Conservation (phyloP, 2,797 vertebrate genomes). For the Catostomus latipinnis region DNA sequence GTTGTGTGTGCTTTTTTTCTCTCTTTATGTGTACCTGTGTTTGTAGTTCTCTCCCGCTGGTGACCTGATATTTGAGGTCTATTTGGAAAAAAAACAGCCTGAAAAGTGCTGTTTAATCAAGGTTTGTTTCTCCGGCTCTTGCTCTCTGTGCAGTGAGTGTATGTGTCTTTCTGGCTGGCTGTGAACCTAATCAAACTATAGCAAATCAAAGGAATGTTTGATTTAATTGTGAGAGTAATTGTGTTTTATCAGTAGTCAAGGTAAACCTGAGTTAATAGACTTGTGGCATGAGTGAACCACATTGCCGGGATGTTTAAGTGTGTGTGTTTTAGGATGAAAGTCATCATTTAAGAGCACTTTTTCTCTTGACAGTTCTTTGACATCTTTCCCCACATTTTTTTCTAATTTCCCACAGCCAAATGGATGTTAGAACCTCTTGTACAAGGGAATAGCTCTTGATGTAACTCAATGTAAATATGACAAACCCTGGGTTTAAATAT, state of each 20-base stretch:
- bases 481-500: too few species aligned
- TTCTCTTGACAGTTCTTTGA: slow-evolving; percentile 12
- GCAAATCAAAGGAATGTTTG: slow-evolving; percentile 74
- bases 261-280: slow-evolving; percentile 62
- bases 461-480: not conserved
- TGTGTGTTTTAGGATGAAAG: slow-evolving; percentile 23
- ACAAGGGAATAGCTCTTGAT: slow-evolving; percentile 13
- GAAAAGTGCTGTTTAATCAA: slow-evolving; percentile 94
- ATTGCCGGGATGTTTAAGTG: not conserved
- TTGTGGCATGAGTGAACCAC: slow-evolving; percentile 8
- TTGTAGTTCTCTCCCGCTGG: slow-evolving; percentile 91
- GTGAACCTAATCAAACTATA: slow-evolving; percentile 72
- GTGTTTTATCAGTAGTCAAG: slow-evolving; percentile 62
- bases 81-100: slow-evolving; percentile 88
- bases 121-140: slow-evolving; percentile 73
- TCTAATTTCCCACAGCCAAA: slow-evolving; percentile 6
- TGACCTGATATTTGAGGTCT: slow-evolving; percentile 95
- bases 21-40: slow-evolving; percentile 12
- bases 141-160: slow-evolving; percentile 2
- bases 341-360: slow-evolving; percentile 3
- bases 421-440: not conserved
- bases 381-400: not conserved
- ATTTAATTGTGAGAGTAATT: slow-evolving; percentile 78
- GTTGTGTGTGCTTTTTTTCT: not conserved
- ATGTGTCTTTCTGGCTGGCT: slow-evolving; percentile 24